Base-by-base conservation (phyloP, 2,888 invertebrate species). In the Hymenopus coronatus region DNA sequence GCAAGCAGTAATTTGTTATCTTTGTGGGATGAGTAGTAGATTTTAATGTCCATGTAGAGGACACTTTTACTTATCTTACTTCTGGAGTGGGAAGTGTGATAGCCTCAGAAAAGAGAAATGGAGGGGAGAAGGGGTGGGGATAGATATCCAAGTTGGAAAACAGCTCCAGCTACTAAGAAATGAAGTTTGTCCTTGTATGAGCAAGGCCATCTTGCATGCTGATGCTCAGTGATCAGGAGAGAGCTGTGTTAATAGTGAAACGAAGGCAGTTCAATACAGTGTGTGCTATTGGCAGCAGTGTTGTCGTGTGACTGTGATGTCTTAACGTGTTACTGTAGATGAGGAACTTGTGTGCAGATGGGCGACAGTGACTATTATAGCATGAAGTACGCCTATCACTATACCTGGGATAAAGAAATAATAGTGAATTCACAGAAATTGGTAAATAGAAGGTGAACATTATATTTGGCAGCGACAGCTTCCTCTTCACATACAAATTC, bases 371-470 rank as follows among this genome's bases (percentile, higher is more conserved):
- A 88, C 83, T 88, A 85, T 89, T 89, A 87, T 95, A 95, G 95
- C 94, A 95, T 95, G 95, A 94, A 94, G 95, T 96, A 96, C 96
- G 96, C 96, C 94, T 97, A 97, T 95, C 96, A 96, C 94, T 97
- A 97, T 96, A 97, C 97, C 95, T 98, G 97, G 97, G 97, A 97
- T 94, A 96, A 97, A 94, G 97, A 97, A 95, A 97, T 98, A 94
- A 97, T 98, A 94, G 96, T 98, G 95, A 97, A 97, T 94, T 97
- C 97, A 93, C 97, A 98, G 94, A 98, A 98, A 95, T 95, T 98
- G 93, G 97, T 98, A 92, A 98, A 98, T 94, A 97, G 98, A 97
- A 97, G 97, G 95, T 97, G 97, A 97, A 93, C 81, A 87, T 33
- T 91, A 20, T 30, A 87, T 40, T 40, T 40, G 92, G 87, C 25